Evolutionary conservation across 1,140 invertebrate species (phyloP).

Genomic region (Aricia agestis): DNA sequence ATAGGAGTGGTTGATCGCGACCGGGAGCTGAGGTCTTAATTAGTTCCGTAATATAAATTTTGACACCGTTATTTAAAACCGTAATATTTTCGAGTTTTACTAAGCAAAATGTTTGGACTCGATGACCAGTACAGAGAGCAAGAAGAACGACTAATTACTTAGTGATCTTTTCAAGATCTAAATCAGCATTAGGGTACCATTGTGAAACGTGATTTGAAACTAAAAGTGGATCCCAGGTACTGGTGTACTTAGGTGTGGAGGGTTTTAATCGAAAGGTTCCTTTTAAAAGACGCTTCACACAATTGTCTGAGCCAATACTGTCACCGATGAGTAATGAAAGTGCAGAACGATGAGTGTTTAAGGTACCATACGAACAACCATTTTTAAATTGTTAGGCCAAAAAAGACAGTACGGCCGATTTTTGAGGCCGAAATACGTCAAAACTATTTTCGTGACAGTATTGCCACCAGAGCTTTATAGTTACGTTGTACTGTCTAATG

Average conservation of each 20-base stretch:
- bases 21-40: slow-evolving; percentile 12
- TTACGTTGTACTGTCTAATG: background rate
- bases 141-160: slow-evolving; percentile 15
- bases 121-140: slow-evolving; percentile 9
- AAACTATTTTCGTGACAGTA: background rate
- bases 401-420: background rate
- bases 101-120: background rate
- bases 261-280: background rate
- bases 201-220: background rate
- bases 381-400: background rate
- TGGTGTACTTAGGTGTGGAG: background rate
- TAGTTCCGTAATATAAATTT: background rate
- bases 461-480: background rate
- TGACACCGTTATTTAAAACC: slow-evolving; percentile 4
- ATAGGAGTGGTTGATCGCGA: background rate
- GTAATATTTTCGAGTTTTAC: slow-evolving; percentile 17
- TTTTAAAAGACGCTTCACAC: background rate
- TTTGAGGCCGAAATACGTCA: background rate
- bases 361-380: background rate
- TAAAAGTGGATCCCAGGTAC: background rate
- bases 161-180: background rate
- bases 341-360: background rate
- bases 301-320: background rate
- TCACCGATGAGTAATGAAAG: background rate
- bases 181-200: background rate